These are phyloP conservation scores for Cephalopholis sonnerati DNA, from an alignment of 2,113 vertebrate genomes.

Conservation along the genomic window DNA sequence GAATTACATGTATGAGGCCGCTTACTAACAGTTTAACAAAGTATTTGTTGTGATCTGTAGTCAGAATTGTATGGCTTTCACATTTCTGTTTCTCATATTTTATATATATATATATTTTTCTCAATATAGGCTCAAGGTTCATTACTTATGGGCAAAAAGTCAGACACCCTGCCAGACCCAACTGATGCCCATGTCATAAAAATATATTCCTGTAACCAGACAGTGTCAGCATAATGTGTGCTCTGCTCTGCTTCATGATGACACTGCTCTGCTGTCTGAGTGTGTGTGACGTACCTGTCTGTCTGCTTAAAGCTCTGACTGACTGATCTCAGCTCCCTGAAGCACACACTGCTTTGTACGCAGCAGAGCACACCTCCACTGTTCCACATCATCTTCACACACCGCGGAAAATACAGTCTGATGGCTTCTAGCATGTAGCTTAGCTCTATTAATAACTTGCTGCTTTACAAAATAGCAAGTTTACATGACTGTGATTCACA, in stretches of 20 bases:
- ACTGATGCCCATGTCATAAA: no score
- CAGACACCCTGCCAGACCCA: no score
- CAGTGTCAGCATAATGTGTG: conserved; percentile 6
- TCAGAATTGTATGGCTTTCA: no score
- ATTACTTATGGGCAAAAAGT: no score
- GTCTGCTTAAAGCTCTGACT: conserved; percentile 28
- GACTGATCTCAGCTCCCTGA: conserved; percentile 36
- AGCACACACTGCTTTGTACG: conserved; percentile 40
- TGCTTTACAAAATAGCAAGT: background rate
- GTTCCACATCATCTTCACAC: background rate
- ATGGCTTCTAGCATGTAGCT: background rate
- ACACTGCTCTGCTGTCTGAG: conserved; percentile 19
- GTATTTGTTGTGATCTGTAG: no score
- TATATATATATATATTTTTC: no score
- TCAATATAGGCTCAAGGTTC: no score
- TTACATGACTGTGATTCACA: background rate
- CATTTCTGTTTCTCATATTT: no score
- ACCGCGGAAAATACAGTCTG: background rate
- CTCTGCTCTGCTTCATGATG: conserved; percentile 13
- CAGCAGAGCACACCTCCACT: no score
- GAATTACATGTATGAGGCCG: no score
- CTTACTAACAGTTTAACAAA: no score
- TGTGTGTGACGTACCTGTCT: conserved; percentile 17
- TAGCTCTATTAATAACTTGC: background rate
- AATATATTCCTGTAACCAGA: background rate